A percentile compares a stretch with the other conserved stretches of the same genome.
phyloP scores from a whole-genome alignment of 1,140 invertebrate species.

The Contarinia nasturtii region DNA sequence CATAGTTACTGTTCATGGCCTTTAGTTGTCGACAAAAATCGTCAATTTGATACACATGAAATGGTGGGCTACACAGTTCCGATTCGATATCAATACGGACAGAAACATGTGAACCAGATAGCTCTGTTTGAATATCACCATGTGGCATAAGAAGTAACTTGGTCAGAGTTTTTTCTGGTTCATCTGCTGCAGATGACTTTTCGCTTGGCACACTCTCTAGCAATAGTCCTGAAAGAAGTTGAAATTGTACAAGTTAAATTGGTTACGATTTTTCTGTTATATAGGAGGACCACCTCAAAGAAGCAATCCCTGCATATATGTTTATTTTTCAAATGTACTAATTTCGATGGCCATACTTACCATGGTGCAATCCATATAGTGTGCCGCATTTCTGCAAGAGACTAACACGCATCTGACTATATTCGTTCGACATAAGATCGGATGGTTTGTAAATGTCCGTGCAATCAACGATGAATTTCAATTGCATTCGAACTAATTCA shows the following conservation, averaged over 20 bases:
- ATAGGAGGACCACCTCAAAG: too few species aligned
- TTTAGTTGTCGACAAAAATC: not conserved
- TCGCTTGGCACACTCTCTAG: not conserved
- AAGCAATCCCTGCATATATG: too few species aligned
- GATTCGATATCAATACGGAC: not conserved
- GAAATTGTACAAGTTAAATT: too few species aligned
- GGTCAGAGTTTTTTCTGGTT: not conserved
- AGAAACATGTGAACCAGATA: not conserved
- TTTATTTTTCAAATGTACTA: too few species aligned
- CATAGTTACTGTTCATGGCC: not conserved
- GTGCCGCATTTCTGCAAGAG: not conserved
- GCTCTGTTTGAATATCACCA: not conserved
- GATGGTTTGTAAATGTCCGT: not conserved
- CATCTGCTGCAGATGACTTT: not conserved
- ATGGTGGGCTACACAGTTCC: not conserved
- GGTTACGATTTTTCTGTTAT: too few species aligned
- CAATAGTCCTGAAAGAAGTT: too few species aligned
- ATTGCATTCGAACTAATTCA: not conserved
- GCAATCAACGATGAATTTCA: not conserved
- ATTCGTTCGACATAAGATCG: not conserved
- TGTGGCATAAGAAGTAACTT: not conserved
- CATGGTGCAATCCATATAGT: not conserved
- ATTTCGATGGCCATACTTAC: too few species aligned
- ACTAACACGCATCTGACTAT: not conserved
- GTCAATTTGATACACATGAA: not conserved